Conservation (phyloP, 2,113 vertebrate genomes). For the Acrocephalus kingi region DNA sequence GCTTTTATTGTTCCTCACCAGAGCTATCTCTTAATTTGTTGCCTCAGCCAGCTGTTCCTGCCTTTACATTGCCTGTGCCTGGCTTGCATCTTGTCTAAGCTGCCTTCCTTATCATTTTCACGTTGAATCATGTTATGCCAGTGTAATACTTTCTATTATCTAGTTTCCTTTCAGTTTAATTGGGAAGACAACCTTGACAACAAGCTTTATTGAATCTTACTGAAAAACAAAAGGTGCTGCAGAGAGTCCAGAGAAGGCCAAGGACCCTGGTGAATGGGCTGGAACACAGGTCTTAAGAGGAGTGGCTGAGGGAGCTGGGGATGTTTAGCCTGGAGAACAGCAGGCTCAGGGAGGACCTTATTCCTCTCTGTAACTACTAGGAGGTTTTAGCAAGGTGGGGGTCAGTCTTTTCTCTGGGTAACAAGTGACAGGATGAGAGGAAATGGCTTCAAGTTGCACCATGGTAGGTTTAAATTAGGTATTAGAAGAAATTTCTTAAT, state of each 20-base stretch:
- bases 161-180: not conserved
- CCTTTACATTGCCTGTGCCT: not conserved
- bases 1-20: not conserved
- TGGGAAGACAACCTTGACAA: not conserved
- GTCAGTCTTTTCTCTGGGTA: not conserved
- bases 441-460: not conserved
- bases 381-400: not conserved
- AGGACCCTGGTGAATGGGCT: not conserved
- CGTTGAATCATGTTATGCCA: not conserved
- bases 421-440: not conserved
- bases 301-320: not conserved
- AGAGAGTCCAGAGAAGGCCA: not conserved
- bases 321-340: not conserved
- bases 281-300: not conserved
- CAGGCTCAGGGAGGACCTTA: not conserved
- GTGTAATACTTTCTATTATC: not conserved
- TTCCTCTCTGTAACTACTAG: not conserved
- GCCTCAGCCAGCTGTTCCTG: not conserved
- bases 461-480: not conserved
- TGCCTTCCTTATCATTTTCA: not conserved
- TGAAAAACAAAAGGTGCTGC: not conserved
- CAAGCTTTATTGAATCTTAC: not conserved
- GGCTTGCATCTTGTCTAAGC: not conserved
- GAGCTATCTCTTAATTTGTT: not conserved
- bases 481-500: not conserved